Evolutionary conservation across 2,113 vertebrate species (phyloP).

Genomic region (Corvus hawaiiensis): DNA sequence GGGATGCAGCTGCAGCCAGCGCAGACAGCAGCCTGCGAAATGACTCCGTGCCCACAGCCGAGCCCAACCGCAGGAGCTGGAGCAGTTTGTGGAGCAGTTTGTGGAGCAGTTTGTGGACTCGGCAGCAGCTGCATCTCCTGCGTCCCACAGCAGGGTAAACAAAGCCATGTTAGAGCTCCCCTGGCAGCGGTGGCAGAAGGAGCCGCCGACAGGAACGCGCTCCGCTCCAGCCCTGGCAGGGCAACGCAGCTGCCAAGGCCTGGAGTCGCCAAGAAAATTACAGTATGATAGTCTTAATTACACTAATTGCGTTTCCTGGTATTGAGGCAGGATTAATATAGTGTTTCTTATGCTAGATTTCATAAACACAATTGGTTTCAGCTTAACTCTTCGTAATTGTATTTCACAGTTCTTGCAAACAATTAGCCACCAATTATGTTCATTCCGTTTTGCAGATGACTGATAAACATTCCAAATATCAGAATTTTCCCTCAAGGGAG

Average conservation of each 20-base stretch:
- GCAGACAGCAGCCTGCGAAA: background rate
- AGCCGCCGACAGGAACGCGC: background rate
- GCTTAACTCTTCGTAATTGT: conserved; percentile 34
- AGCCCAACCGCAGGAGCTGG: background rate
- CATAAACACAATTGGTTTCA: conserved; percentile 48
- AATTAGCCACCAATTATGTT: conserved; percentile 62
- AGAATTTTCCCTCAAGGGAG: conserved; percentile 3
- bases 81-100: no score
- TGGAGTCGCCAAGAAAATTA: conserved; percentile 24
- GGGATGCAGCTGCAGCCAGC: background rate
- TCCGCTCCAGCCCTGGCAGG: background rate
- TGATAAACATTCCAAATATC: conserved; percentile 38
- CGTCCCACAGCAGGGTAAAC: background rate
- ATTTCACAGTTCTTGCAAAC: conserved; percentile 50
- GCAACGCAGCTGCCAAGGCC: background rate
- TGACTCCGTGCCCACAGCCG: rapidly evolving
- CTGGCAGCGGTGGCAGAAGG: background rate
- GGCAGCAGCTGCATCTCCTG: background rate
- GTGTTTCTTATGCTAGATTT: conserved; percentile 37
- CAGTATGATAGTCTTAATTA: conserved; percentile 53
- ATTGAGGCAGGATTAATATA: conserved; percentile 35
- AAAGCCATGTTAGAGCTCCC: background rate
- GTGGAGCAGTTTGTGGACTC: background rate
- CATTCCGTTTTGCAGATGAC: conserved; percentile 33
- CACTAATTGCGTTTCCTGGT: conserved; percentile 18